Evolutionary conservation across 2,113 vertebrate genomes (phyloP), one percentile per base, ranked within the genome.

Genomic region (Austrofundulus limnaeus): DNA sequence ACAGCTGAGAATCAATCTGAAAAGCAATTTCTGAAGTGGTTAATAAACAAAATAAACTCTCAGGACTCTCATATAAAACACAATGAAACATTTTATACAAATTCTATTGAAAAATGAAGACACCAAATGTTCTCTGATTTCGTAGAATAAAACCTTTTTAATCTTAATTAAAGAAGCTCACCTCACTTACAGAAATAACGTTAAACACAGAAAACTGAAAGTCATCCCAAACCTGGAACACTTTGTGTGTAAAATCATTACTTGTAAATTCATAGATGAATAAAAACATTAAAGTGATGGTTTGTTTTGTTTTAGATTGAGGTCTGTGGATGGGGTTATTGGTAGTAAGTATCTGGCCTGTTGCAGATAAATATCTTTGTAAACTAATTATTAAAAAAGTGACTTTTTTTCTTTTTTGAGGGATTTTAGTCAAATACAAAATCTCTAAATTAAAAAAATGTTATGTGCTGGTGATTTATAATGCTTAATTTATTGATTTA

Each of bases 241-340:
- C 45, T 43, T 63, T 4, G 42, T 3, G 46, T 31, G 19, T 11
- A 48, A 50, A 57, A 37, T 9, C 11, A 77, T 37, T 4, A 14
- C 14, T 3, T 47, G 25, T 31, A 70, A 72, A 78, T 52, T 71
- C 64, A 72, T 38, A 38, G 21, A 69, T 0, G 9, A 69, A 45
- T 1, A 8, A 61, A n/a, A 2, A 24, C 2, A 34, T 43, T 28
- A n/a, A 15, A 23, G 48, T 13, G 31, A 34, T 34, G 2, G 31
- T 34, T 34, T 34, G 31, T 34, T 34, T 34, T 9, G 6, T 8
- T 34, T 34, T 34, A 34, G 10, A 34, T 34, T 5, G 31, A 5
- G 31, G 31, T 34, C 31, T 34, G 31, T 34, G 31, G 10, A 34
- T 4, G 31, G 28, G 7, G 28, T 28, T 28, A 4, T 28, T 28